Base-by-base conservation (phyloP, 2,888 invertebrate genomes). In the Perithous albicinctus region DNA sequence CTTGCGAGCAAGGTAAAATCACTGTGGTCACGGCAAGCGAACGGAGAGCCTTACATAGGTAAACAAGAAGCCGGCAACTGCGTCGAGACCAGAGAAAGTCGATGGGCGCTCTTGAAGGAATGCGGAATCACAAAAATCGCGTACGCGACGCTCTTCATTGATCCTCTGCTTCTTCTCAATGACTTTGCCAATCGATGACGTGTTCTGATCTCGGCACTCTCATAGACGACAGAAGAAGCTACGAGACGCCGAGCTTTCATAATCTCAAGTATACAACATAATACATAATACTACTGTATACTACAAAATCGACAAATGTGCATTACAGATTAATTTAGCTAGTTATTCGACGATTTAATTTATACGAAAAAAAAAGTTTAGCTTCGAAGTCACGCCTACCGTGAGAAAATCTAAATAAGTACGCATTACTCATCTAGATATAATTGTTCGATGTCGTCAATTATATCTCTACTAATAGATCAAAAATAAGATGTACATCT, bases 1-100 rank as follows among this genome's bases (percentile, higher is more conserved):
- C 61, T 72, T 67, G 61, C 35, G 26, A 61, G 67, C 38, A 10
- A 67, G 61, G 32, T 43, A 48, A 77, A 77, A 48, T 41, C 70
- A n/a, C 32, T 15, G 59, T 20, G 15, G 51, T 18, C 23, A 35
- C 38, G n/a, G 12, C 38, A 8, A 54, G 18, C 70, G 32, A 26
- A 72, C 15, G 48, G 38, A 18, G 43, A 29, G 38, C 7, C 29
- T 78, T 78, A 73, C 46, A 35, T 69, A 78, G 78, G 73, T 43
- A 51, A 72, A 67, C 56, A 63, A 67, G 77, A 51, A 51, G 29
- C 8, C 18, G 59, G 43, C 59, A 48, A 51, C 72, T 69, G 26
- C 56, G 43, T 38, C 35, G 23, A 56, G 61, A 73, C 54, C 67
- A 54, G 81, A 74, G 81, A 81, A 77, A 77, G 81, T 75, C 32